A percentile compares a stretch with the other conserved stretches of the same genome.
Conservation (phyloP, 2,888 invertebrate genomes). For the Mythimna vitellina region DNA sequence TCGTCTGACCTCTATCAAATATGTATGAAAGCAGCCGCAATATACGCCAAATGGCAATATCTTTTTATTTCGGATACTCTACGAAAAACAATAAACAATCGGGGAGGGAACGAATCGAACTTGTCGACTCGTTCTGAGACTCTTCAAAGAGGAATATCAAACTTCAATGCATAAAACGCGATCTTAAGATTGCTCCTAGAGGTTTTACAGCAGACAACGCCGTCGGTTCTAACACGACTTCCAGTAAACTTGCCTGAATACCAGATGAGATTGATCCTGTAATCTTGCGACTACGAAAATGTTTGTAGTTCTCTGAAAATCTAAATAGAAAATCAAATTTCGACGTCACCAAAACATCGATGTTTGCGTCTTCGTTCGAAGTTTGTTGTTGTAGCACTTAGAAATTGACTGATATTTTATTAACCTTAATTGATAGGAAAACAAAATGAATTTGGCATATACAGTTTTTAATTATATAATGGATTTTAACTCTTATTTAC, state of each 20-base stretch:
- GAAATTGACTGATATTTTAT: neutral
- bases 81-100: slow-evolving; percentile 65
- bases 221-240: slow-evolving; percentile 29
- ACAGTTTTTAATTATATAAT: neutral
- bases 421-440: neutral
- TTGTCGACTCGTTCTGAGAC: slow-evolving; percentile 63
- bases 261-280: slow-evolving; percentile 50
- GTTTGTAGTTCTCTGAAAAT: slow-evolving; percentile 47
- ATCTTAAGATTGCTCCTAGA: slow-evolving; percentile 63
- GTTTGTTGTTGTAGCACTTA: slow-evolving; percentile 28
- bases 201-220: slow-evolving; percentile 57
- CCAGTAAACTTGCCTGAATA: slow-evolving; percentile 49
- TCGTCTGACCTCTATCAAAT: slow-evolving; percentile 46
- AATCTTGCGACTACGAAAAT: slow-evolving; percentile 54
- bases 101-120: slow-evolving; percentile 46
- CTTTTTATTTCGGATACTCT: slow-evolving; percentile 56
- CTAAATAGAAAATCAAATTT: slow-evolving; percentile 39
- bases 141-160: slow-evolving; percentile 53
- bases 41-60: slow-evolving; percentile 54
- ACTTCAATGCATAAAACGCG: slow-evolving; percentile 64
- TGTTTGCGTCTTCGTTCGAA: slow-evolving; percentile 8
- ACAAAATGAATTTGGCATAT: neutral
- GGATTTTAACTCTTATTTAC: neutral
- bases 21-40: slow-evolving; percentile 56
- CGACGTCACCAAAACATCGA: slow-evolving; percentile 15